Evolutionary conservation across 2,113 vertebrate genomes (phyloP), one percentile per base, ranked within the genome.

Genomic region (Vicugna pacos): DNA sequence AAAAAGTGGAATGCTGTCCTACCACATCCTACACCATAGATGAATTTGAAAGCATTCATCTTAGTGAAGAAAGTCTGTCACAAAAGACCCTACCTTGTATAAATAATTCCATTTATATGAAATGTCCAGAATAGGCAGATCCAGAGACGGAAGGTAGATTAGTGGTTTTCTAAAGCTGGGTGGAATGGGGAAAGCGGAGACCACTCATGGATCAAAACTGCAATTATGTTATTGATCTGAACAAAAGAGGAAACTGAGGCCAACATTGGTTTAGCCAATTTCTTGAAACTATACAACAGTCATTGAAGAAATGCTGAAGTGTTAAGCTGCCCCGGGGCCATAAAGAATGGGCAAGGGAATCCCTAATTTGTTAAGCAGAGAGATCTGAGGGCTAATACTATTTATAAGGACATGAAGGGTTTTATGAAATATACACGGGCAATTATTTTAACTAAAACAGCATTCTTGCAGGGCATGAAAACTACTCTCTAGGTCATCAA

Each of bases 401-500:
- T 89, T 89, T 79, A 19, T n/a, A 93, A 94, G 52, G 28, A 64
- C 12, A 26, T n/a, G 10, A 62, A 64, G 10, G 20, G 6, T 46
- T 84, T 84, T 90, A 77, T 73, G 28, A 79, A 89, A 56, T 38
- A 16, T 62, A 70, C 67, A 81, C 3, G 54, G 10, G 20, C 62
- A 42, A 24, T 94, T 94, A 73, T 50, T 91, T 88, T 65, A 73
- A 46, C 35, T n/a, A 77, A 94, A 92, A 46, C 15, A 91, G 67
- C 65, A 54, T 95, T 92, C 58, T 56, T 50, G 50, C 58, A 81
- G 16, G 26, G 30, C 24, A 48, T 13, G 65, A 80, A 92, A 30
- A 14, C 24, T 38, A 84, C 32, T 72, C 26, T 28, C 4, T 9
- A 62, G 30, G 22, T 50, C 73, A 93, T 86, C 16, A 70, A 80